These are phyloP conservation scores for Lepus townsendii DNA, from an alignment of 2,797 vertebrate species.

Conservation along the genomic window DNA sequence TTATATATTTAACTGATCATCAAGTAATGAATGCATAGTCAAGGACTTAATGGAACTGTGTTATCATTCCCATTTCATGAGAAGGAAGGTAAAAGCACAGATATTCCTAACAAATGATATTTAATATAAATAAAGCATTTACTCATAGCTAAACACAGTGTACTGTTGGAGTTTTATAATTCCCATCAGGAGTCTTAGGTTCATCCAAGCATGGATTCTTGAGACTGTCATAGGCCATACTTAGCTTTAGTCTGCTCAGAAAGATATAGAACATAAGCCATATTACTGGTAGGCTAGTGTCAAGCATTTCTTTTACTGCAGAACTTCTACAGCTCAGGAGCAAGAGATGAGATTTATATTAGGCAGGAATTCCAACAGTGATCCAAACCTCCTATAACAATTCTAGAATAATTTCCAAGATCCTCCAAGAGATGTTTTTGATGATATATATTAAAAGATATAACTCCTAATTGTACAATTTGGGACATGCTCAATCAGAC, in stretches of 20 bases:
- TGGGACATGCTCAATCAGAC: too few relatives aligned
- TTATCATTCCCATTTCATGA: not conserved
- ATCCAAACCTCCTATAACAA: not conserved
- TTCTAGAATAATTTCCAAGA: not conserved
- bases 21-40: not conserved
- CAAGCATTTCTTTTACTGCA: not conserved
- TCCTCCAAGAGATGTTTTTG: not conserved
- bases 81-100: not conserved
- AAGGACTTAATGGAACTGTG: not conserved
- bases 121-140: not conserved
- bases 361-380: not conserved
- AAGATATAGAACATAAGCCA: not conserved
- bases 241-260: not conserved
- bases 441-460: not conserved
- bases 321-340: not conserved
- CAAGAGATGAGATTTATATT: not conserved
- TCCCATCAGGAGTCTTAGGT: not conserved
- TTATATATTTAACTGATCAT: not conserved
- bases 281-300: not conserved
- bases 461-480: not conserved
- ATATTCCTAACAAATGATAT: not conserved
- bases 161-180: not conserved
- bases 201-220: not conserved
- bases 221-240: not conserved
- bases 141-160: not conserved